Evolutionary conservation across 37 sponge, comb jelly and placozoan species (phyloP).

Genomic region (Petrosia ficiformis): DNA sequence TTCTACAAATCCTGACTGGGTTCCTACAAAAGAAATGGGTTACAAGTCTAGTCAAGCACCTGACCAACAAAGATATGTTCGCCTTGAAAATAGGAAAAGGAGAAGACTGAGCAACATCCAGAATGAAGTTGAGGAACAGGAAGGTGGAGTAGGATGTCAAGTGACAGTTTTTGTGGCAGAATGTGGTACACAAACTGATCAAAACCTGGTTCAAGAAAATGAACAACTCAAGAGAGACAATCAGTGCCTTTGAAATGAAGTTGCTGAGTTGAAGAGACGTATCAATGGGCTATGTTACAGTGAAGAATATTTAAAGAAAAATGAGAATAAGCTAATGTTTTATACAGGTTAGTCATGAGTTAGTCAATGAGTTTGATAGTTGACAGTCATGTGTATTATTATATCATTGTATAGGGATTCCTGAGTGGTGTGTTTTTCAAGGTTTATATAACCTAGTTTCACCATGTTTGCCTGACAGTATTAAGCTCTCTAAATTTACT

Average conservation of each 20-base stretch:
- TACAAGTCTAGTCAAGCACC: too few species aligned
- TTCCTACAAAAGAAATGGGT: not conserved
- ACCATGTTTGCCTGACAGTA: conserved; percentile 1
- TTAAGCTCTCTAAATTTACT: not conserved
- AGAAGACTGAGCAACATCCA: too few species aligned
- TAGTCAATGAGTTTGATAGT: not conserved
- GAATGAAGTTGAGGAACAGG: too few species aligned
- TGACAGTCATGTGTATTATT: not conserved
- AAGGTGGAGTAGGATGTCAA: too few species aligned
- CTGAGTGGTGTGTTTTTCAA: conserved; percentile 4
- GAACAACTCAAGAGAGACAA: not conserved
- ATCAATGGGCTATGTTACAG: not conserved
- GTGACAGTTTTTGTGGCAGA: too few species aligned
- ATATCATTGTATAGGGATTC: conserved; percentile 2
- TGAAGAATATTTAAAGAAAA: not conserved
- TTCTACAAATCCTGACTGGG: not conserved
- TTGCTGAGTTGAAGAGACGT: not conserved
- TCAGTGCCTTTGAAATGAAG: not conserved
- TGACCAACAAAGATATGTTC: too few species aligned
- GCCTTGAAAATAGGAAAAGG: too few species aligned
- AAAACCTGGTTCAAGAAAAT: not conserved
- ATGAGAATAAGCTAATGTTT: too few species aligned
- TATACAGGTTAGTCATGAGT: not conserved
- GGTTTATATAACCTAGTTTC: not conserved
- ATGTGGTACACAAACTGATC: too few species aligned